Conservation (phyloP, 2,797 vertebrate genomes). For the Xiphophorus birchmanni region DNA sequence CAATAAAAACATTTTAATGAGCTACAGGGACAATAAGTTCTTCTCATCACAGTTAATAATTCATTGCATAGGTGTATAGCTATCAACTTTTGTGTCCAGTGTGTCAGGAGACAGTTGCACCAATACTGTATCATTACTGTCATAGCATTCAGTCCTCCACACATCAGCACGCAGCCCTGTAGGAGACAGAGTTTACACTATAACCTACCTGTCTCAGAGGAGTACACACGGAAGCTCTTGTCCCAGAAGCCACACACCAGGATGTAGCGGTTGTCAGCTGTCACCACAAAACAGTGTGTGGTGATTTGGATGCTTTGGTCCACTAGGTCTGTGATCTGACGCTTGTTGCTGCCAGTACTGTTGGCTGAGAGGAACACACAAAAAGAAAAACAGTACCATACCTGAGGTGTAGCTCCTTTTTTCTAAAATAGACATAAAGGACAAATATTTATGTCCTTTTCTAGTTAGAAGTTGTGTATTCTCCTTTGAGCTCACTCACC, state of each 20-base stretch:
- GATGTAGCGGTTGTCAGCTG: constrained; percentile 98
- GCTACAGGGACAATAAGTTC: not conserved
- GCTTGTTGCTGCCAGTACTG: constrained; percentile 92
- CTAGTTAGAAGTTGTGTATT: constrained; percentile 5
- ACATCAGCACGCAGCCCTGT: constrained; percentile 64
- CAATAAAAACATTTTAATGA: not conserved
- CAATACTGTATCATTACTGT: constrained; percentile 61
- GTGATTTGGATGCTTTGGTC: constrained; percentile 99
- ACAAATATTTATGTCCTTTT: not conserved
- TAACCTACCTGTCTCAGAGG: constrained; percentile 93
- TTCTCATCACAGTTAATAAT: not conserved
- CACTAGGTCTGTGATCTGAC: constrained; percentile 98
- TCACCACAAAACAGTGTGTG: constrained; percentile 98
- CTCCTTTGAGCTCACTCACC: constrained; percentile 79
- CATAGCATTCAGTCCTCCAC: constrained; percentile 61
- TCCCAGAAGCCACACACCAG: constrained; percentile 99
- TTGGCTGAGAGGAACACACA: constrained; percentile 81
- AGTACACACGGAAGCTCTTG: constrained; percentile 99
- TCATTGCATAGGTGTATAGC: constrained; percentile 20
- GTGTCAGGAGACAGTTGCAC: constrained; percentile 50
- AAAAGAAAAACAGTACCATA: constrained; percentile 6
- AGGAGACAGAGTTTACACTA: constrained; percentile 72
- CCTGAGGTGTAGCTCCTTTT: not conserved
- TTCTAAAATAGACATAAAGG: constrained; percentile 6
- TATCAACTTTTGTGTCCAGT: constrained; percentile 36